Evolutionary conservation across 2,113 vertebrate species (phyloP), one percentile per base, ranked within the genome.

Genomic region (Neogobius melanostomus): DNA sequence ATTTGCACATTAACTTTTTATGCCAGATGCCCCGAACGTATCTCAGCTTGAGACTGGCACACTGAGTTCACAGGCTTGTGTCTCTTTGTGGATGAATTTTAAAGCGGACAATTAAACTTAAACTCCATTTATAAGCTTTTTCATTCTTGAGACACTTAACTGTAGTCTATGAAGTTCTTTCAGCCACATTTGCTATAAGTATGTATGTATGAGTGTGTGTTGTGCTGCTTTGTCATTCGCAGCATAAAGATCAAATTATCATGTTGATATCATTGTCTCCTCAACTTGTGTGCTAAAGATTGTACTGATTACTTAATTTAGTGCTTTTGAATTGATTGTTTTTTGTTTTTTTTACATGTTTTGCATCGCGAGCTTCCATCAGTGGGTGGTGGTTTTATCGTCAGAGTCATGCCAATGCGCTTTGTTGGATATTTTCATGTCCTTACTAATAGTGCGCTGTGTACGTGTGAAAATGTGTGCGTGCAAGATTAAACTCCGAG

Each of bases 81-180:
- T 42, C 11, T 59, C 21, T 5, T 56, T 42, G 28, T 59, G 28
- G 28, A 21, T 59, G 56, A 6, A 12, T 51, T 47, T 21, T 76
- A 53, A 44, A 17, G 28, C 28, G 28, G 28, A 36, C 28, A 81
- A 74, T 28, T 28, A 66, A 72, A 36, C 44, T 56, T 61, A 0
- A 11, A 44, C 48, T 66, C 36, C 60, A 43, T 9, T 60, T 51
- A 44, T 47, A 44, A 53, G n/a, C 11, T 60, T 44, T 67, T 74
- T 71, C 17, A 63, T 72, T 50, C 28, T 65, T 1, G 12, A 53
- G 77, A 87, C 85, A 82, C 85, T 63, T 36, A 57, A 84, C 77
- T 83, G 82, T 83, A 83, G 76, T 75, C 46, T 69, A 1, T 78
- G 71, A 81, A 76, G 75, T 82, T 68, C 4, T 56, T 21, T 43